Evolutionary conservation across 2,888 invertebrate species (phyloP).

Genomic region (Hydropsyche betteni): DNA sequence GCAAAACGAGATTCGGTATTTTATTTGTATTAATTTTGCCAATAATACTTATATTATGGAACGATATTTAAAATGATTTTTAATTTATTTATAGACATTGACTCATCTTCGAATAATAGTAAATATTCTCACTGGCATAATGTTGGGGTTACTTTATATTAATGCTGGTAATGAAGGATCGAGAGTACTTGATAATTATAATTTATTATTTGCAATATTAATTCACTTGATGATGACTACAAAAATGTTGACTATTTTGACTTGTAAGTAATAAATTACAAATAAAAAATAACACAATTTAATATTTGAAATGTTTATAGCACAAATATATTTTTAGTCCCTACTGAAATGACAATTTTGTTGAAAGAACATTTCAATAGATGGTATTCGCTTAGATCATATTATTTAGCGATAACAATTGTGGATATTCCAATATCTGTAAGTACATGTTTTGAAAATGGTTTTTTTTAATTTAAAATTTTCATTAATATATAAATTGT

Average conservation of each 20-base stretch:
- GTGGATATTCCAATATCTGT: slow-evolving; percentile 83
- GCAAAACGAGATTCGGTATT: slow-evolving; percentile 75
- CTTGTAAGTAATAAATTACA: slow-evolving; percentile 71
- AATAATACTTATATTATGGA: background rate
- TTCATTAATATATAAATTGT: slow-evolving; percentile 34
- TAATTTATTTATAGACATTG: slow-evolving; percentile 68
- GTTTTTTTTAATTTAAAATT: background rate
- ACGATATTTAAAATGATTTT: background rate
- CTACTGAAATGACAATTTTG: slow-evolving; percentile 81
- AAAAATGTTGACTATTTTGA: slow-evolving; percentile 89
- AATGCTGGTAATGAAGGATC: slow-evolving; percentile 79
- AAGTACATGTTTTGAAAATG: slow-evolving; percentile 56
- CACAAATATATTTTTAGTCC: slow-evolving; percentile 66
- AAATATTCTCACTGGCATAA: slow-evolving; percentile 77
- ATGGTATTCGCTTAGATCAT: slow-evolving; percentile 88
- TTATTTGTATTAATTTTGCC: background rate
- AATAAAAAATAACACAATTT: slow-evolving; percentile 8
- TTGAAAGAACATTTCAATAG: slow-evolving; percentile 88
- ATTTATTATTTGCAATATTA: slow-evolving; percentile 88
- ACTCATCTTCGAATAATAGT: slow-evolving; percentile 80
- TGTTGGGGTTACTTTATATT: slow-evolving; percentile 80
- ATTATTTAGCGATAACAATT: slow-evolving; percentile 78
- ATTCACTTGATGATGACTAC: slow-evolving; percentile 94
- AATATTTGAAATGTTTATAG: slow-evolving; percentile 18
- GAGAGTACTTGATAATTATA: slow-evolving; percentile 83